These are phyloP conservation scores for Lordiphosa stackelbergi DNA, from an alignment of 1,140 invertebrate genomes.

Conservation along the genomic window DNA sequence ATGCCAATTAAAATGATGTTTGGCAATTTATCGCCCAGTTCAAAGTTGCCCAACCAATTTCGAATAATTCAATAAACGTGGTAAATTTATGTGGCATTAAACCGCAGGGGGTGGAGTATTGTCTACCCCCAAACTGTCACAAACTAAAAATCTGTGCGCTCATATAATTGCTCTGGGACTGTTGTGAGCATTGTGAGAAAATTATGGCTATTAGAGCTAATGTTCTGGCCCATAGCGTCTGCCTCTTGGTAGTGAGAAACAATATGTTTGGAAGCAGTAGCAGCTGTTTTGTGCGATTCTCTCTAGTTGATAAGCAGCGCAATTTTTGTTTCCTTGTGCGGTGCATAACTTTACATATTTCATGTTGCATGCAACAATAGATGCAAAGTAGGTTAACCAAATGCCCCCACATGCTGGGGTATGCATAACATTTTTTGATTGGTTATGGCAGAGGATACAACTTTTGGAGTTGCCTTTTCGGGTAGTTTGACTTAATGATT, in stretches of 20 bases:
- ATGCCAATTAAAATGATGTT: conserved; percentile 67
- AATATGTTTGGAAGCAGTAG: conserved; percentile 19
- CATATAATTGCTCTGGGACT: conserved; percentile 11
- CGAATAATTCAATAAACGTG: conserved; percentile 63
- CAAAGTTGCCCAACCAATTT: conserved; percentile 11
- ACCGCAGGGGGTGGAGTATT: no score
- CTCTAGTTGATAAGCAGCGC: conserved; percentile 37
- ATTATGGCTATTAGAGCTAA: conserved; percentile 50
- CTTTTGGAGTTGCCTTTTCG: neutral
- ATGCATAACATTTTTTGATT: conserved; percentile 42
- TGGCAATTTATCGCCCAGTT: conserved; percentile 31
- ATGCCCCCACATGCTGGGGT: conserved; percentile 41
- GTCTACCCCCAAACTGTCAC: no score
- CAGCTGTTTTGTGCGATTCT: conserved; percentile 5
- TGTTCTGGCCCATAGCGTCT: conserved; percentile 9
- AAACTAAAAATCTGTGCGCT: conserved; percentile 18
- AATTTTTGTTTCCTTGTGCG: conserved; percentile 26
- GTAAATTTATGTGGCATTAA: conserved; percentile 17
- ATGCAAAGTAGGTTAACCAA: conserved; percentile 58
- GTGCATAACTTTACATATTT: conserved; percentile 63
- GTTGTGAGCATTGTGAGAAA: conserved; percentile 52
- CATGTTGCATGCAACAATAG: conserved; percentile 65
- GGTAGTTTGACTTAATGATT: no score
- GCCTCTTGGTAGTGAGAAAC: conserved; percentile 17
- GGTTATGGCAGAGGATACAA: conserved; percentile 9